phyloP scores from a whole-genome alignment of 1,140 invertebrate species.

The Saccostrea cuccullata region DNA sequence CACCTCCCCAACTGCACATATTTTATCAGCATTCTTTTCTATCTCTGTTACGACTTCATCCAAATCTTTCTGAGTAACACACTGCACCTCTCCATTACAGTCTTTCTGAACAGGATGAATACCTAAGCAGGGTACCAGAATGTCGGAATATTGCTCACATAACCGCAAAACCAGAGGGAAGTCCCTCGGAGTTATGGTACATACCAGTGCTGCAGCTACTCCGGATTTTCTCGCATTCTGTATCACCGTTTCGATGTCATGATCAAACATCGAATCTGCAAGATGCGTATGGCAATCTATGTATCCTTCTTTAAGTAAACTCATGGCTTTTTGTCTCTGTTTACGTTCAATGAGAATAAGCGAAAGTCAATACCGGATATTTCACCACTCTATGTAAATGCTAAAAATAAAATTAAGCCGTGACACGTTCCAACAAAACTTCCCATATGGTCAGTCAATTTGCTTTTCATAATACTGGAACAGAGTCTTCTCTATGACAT shows the following conservation, averaged over 20 bases:
- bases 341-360: neutral
- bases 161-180: constrained; percentile 56
- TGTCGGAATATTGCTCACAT: constrained; percentile 55
- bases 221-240: constrained; percentile 50
- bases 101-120: constrained; percentile 75
- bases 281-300: constrained; percentile 63
- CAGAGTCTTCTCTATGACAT: too few species aligned
- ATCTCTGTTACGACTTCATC: constrained; percentile 59
- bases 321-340: neutral
- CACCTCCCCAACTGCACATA: constrained; percentile 69
- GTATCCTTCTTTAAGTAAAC: constrained; percentile 27
- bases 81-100: constrained; percentile 41
- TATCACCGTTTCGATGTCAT: constrained; percentile 57
- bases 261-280: constrained; percentile 55
- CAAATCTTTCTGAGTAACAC: constrained; percentile 57
- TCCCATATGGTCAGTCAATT: too few species aligned
- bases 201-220: constrained; percentile 51
- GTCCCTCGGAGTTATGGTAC: constrained; percentile 49
- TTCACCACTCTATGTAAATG: neutral
- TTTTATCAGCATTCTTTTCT: constrained; percentile 60
- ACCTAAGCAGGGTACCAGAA: constrained; percentile 67
- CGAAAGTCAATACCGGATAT: neutral
- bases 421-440: neutral
- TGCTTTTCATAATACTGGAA: too few species aligned
- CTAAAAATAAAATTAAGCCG: neutral